These are phyloP conservation scores for Drosophila ercepeae DNA, from an alignment of 1,140 invertebrate species.

Conservation along the genomic window DNA sequence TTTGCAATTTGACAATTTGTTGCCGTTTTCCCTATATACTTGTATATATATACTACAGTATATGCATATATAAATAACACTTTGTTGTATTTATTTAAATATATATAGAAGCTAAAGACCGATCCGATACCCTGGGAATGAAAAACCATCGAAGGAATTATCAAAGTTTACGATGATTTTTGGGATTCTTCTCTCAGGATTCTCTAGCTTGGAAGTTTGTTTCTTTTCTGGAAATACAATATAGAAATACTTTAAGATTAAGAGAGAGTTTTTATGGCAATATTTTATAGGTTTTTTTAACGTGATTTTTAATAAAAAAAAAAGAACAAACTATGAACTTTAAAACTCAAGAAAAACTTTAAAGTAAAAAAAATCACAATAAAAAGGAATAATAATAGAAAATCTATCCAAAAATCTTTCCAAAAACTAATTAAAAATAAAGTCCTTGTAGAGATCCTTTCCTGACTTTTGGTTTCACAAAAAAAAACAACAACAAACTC, in stretches of 20 bases:
- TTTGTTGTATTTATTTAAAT: neutral
- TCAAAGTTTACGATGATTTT: neutral
- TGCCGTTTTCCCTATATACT: conserved; percentile 23
- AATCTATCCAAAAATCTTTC: neutral
- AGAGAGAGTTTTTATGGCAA: too few species aligned
- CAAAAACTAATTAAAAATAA: neutral
- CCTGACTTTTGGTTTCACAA: conserved; percentile 21
- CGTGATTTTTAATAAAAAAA: too few species aligned
- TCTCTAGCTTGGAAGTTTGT: neutral
- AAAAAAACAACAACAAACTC: conserved; percentile 17
- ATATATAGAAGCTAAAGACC: conserved; percentile 1
- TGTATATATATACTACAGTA: conserved; percentile 1
- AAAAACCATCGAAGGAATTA: conserved; percentile 10
- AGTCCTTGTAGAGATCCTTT: neutral
- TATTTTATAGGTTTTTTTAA: too few species aligned
- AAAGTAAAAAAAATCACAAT: neutral
- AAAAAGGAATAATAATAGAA: neutral
- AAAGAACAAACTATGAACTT: neutral
- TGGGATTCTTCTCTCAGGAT: neutral
- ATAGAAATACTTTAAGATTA: neutral
- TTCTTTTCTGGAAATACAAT: neutral
- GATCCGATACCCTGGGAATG: conserved; percentile 13
- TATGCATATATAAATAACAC: neutral
- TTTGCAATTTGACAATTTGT: conserved; percentile 51
- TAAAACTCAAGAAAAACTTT: neutral